phyloP scores from a whole-genome alignment of 1,140 invertebrate genomes.

The Leptinotarsa undecemlineata region DNA sequence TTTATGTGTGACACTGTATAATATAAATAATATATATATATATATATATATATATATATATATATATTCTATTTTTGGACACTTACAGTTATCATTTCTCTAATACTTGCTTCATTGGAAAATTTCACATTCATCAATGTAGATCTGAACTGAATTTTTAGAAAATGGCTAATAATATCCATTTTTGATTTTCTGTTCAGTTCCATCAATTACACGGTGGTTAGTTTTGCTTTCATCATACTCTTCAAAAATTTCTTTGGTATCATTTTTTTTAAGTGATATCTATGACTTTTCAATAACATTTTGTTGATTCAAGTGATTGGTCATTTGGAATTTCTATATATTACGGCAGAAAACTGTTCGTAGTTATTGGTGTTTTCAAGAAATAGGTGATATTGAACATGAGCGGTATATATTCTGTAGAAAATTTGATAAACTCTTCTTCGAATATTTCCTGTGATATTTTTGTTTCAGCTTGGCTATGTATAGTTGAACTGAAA shows the following conservation, averaged over 20 bases:
- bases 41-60: no score
- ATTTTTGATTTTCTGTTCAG: conserved; percentile 22
- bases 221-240: conserved; percentile 31
- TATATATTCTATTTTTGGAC: no score
- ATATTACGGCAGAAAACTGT: conserved; percentile 12
- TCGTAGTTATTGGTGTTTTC: conserved; percentile 26
- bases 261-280: background rate
- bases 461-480: background rate
- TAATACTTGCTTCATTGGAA: no score
- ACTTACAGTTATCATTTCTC: no score
- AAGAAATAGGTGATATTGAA: conserved; percentile 28
- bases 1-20: no score
- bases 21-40: no score
- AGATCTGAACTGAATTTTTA: background rate
- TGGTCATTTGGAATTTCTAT: conserved; percentile 21
- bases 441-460: background rate
- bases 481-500: background rate
- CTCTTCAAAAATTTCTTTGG: conserved; percentile 16
- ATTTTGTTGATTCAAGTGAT: conserved; percentile 21
- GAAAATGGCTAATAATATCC: conserved; percentile 30
- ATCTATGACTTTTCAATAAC: conserved; percentile 17
- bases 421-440: background rate
- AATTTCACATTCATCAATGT: background rate
- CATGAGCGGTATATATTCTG: conserved; percentile 18
- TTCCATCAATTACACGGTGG: conserved; percentile 28